Evolutionary conservation across 2,888 invertebrate species (phyloP).

Genomic region (Yponomeuta sedellus): DNA sequence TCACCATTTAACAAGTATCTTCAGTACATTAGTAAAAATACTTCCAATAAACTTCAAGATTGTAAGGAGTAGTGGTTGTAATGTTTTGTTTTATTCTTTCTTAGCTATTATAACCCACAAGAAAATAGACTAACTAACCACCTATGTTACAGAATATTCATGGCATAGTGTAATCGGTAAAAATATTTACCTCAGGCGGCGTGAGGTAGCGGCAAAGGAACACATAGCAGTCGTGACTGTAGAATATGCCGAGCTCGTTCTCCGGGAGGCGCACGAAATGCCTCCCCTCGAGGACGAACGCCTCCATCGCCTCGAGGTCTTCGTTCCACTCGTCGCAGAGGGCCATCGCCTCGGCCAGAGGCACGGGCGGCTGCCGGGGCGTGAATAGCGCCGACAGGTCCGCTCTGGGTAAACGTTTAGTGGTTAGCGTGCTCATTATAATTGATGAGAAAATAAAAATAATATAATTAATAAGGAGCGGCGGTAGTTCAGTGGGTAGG

Average conservation of each 20-base stretch:
- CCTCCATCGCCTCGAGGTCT: constrained; percentile 98
- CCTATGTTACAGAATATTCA: too few species aligned
- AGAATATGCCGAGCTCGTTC: constrained; percentile 93
- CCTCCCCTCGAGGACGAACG: constrained; percentile 96
- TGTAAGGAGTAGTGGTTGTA: too few species aligned
- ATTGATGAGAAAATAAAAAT: too few species aligned
- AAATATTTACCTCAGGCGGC: constrained; percentile 73
- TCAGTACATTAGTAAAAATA: too few species aligned
- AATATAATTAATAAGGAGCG: too few species aligned
- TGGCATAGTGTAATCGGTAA: too few species aligned
- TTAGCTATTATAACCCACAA: too few species aligned
- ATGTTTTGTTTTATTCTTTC: too few species aligned
- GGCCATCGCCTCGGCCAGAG: constrained; percentile 87
- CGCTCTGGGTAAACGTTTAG: constrained; percentile 74
- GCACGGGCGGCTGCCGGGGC: constrained; percentile 94
- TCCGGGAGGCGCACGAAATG: constrained; percentile 98
- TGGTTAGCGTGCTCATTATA: neutral
- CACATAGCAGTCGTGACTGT: constrained; percentile 97
- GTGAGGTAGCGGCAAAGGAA: constrained; percentile 96
- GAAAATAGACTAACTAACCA: too few species aligned
- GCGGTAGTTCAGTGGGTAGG: too few species aligned
- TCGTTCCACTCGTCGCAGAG: constrained; percentile 98
- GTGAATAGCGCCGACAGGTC: constrained; percentile 97
- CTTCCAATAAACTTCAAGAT: too few species aligned
- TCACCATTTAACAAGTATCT: too few species aligned